Evolutionary conservation across 1,140 invertebrate genomes (phyloP), one percentile per base, ranked within the genome.

Genomic region (Atopsyche davidsoni): DNA sequence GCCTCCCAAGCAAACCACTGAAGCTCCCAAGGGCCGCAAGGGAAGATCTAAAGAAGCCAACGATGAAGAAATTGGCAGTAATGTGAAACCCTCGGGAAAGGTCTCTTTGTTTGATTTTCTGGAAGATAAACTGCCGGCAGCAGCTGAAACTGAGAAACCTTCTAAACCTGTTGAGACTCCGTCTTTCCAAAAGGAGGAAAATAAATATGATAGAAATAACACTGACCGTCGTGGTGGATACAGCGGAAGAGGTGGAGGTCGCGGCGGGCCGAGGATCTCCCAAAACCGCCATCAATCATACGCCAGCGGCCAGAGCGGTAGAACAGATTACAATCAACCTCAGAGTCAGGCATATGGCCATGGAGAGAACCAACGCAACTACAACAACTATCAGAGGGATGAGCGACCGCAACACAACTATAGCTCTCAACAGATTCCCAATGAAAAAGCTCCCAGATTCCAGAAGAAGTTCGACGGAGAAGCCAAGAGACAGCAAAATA

Each of bases 41-140:
- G 74, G 68, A 19, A 67, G 79, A 18, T 67, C 68, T 40, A 70
- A 66, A 51, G 72, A 75, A 4, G 54, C 53, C 39, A 78, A 75
- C 51, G 83, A 80, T 60, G 78, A 81, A 59, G 75, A 76, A 46
- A 76, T 75, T 45, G 75, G 77, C 36, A 62, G 63, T 28, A 74
- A 75, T 2, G 68, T 78, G 16, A 91, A 89, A 67, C 88, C 89
- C 2, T 86, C 85, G 45, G 87, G 85, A 14, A 89, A 86, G 65
- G 81, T 90, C 1, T 91, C 87, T 1, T 67, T 93, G 1, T 92
- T 92, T 71, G 88, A 90, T 66, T 94, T 91, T 63, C 72, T 93
- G 3, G 87, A 89, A 64, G 83, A 87, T 58, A 89, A 89, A 72
- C 70, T 92, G 17, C 84, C 84, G 36, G 71, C 79, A 48, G 75